Base-by-base conservation (phyloP, 2,888 invertebrate genomes). In the Lasiommata megera region DNA sequence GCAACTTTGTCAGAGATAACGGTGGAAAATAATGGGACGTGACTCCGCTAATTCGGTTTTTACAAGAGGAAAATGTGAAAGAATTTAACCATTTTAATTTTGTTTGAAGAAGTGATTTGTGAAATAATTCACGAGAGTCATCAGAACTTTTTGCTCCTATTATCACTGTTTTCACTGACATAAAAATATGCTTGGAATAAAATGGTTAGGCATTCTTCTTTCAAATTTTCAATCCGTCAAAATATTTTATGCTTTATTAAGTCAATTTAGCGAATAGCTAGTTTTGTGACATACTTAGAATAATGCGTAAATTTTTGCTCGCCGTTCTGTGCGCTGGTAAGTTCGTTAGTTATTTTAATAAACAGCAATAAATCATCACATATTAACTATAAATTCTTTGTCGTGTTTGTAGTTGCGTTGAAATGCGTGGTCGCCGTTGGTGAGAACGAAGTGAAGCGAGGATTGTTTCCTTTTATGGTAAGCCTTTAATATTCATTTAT, bases 1-100 rank as follows among this genome's bases (percentile, higher is more conserved):
- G 79, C 79, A 87, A 89, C 88, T 88, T 89, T 87, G 85, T 88
- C 80, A 80, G 69, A 84, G 89, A 88, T 89, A 88, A 74, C 84
- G 79, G 69, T 79, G 82, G 88, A 87, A 88, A 88, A 88, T 88
- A 87, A 83, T 82, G 84, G 84, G 79, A 86, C 87, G 84, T 88
- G 88, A 88, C 87, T 87, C 71, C 80, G 79, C 84, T 87, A 83
- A 87, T 88, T 87, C 75, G 71, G 74, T 75, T 83, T 85, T 67
- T 66, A 67, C 63, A 64, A 61, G 58, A 56, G 53, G 52, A 59
- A 62, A 54, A 29, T 51, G 46, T 51, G 16, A 47, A 54, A 47
- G 52, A 40, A 41, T 61, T 61, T 50, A 55, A 36, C 28, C 47
- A 37, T 12, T 48, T 56, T 55, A 46, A 54, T 52, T 48, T 52